Evolutionary conservation across 2,888 invertebrate genomes (phyloP), one percentile per base, ranked within the genome.

Genomic region (Luffia ferchaultella): DNA sequence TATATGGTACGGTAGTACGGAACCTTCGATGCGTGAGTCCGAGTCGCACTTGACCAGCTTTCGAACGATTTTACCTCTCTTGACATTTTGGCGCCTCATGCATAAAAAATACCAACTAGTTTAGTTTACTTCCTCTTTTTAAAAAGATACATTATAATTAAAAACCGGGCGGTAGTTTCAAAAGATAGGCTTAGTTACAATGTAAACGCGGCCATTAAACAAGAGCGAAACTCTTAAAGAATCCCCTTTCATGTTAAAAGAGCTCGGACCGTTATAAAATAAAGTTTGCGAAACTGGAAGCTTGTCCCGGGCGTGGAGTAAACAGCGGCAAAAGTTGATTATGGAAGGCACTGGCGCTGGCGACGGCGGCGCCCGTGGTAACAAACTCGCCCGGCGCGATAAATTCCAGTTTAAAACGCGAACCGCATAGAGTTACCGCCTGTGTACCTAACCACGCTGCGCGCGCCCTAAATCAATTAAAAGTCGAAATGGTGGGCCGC

Each of bases 391-490:
- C 46, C 46, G 43, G 53, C 55, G 58, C 58, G 59, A 67, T 65
- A 66, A 68, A 68, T 67, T 67, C 56, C 57, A 67, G 66, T 68
- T 70, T 61, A 59, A 63, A 68, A 66, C 63, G 63, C 30, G 30
- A 65, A 62, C 58, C 52, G n/a, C n/a, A n/a, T n/a, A n/a, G 52
- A 53, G 53, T 55, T 54, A 61, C 58, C 61, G 55, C 50, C 50
- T 52, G 52, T 42, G 51, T 55, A n/a, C n/a, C n/a, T n/a, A n/a
- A n/a, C n/a, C n/a, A n/a, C n/a, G n/a, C n/a, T n/a, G n/a, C n/a
- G n/a, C 62, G 63, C 64, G 61, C 62, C 58, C 61, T 70, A 69
- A 70, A 73, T 73, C 69, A 75, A 75, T 76, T 74, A 74, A 67
- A 72, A 72, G 64, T 67, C 61, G n/a, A 62, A 59, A 65, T 60